Conservation (phyloP, 2,113 vertebrate genomes). For the Archocentrus centrarchus region DNA sequence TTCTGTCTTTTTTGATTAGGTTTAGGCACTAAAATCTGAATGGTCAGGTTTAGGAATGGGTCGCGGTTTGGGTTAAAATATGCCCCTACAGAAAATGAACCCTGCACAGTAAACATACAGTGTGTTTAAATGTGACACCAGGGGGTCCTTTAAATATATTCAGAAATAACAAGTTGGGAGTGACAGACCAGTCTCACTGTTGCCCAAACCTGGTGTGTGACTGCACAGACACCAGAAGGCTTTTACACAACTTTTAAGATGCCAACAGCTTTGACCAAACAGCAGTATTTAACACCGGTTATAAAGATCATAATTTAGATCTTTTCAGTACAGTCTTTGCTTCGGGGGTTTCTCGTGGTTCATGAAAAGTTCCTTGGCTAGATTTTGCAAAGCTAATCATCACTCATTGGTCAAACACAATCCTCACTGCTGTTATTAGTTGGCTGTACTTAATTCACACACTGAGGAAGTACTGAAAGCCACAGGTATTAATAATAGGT, state of each 20-base stretch:
- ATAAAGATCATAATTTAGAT: background rate
- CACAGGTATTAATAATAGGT: background rate
- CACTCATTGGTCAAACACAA: slow-evolving; percentile 1
- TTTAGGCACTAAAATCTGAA: background rate
- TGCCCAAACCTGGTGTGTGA: background rate
- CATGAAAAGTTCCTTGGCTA: slow-evolving; percentile 3
- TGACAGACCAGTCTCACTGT: background rate
- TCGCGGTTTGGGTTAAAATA: no score
- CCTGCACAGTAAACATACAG: background rate
- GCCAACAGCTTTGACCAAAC: background rate
- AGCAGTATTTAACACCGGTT: background rate
- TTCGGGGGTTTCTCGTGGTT: no score
- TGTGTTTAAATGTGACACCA: background rate
- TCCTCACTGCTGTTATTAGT: background rate
- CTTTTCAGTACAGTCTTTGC: background rate
- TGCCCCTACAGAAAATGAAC: no score
- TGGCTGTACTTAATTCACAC: background rate
- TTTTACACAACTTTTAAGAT: background rate
- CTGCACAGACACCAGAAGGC: no score
- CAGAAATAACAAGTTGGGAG: no score
- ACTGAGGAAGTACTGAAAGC: background rate
- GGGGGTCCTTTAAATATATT: no score
- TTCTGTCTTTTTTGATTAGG: background rate
- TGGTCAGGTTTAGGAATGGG: no score
- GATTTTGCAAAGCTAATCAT: slow-evolving; percentile 2